These are phyloP conservation scores for Hemistola chrysoprasaria DNA, from an alignment of 2,888 invertebrate genomes.

Conservation along the genomic window DNA sequence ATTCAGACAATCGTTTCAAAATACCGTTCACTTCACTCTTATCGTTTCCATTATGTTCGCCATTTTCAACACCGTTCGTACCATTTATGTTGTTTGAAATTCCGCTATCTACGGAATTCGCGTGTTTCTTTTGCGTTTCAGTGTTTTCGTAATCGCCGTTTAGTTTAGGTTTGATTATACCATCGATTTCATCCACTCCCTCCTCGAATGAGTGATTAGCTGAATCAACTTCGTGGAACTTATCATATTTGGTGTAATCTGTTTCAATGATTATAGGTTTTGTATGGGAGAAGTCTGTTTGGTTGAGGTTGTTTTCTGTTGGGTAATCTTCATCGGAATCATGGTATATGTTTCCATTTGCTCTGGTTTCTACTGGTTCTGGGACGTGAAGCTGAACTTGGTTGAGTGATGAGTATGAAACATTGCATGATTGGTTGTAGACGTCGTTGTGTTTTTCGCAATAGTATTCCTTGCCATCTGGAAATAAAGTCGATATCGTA, in stretches of 20 bases:
- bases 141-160: slow-evolving; percentile 47
- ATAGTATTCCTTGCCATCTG: slow-evolving; percentile 75
- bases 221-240: slow-evolving; percentile 60
- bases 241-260: slow-evolving; percentile 58
- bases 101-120: slow-evolving; percentile 72
- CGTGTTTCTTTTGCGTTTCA: slow-evolving; percentile 56
- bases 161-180: slow-evolving; percentile 47
- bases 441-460: slow-evolving; percentile 73
- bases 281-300: slow-evolving; percentile 73
- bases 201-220: slow-evolving; percentile 75
- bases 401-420: slow-evolving; percentile 69
- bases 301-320: slow-evolving; percentile 71
- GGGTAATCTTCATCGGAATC: slow-evolving; percentile 74
- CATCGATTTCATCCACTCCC: slow-evolving; percentile 68
- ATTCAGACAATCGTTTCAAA: slow-evolving; percentile 59
- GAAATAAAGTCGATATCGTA: background rate
- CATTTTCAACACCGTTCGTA: slow-evolving; percentile 36
- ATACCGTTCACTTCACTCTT: slow-evolving; percentile 48
- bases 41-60: slow-evolving; percentile 41
- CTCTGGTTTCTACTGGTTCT: slow-evolving; percentile 63
- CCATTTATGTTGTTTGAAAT: slow-evolving; percentile 64
- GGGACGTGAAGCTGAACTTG: slow-evolving; percentile 70
- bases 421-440: slow-evolving; percentile 68
- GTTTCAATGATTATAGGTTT: slow-evolving; percentile 74
- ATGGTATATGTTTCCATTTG: slow-evolving; percentile 56